phyloP scores from a whole-genome alignment of 1,140 invertebrate genomes.

The Aphaenogaster floridana region DNA sequence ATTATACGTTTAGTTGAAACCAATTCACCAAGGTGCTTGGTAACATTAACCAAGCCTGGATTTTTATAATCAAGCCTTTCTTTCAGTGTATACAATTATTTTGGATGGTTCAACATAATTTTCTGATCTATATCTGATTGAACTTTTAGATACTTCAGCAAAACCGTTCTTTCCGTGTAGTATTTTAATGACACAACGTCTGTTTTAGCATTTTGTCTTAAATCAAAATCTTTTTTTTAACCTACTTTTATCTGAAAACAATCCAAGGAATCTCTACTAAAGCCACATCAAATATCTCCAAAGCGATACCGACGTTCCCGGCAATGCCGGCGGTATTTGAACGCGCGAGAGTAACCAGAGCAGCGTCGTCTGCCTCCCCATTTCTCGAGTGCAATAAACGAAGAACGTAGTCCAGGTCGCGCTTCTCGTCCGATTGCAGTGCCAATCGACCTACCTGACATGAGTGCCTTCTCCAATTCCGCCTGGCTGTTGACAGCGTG shows the following conservation, averaged over 20 bases:
- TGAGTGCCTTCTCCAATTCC: constrained; percentile 89
- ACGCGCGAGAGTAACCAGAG: neutral
- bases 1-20: too few relatives aligned
- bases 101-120: too few relatives aligned
- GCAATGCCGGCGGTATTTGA: neutral
- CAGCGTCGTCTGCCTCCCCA: neutral
- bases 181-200: neutral
- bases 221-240: neutral
- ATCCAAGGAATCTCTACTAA: neutral
- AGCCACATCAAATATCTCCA: neutral
- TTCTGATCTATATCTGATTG: too few relatives aligned
- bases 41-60: too few relatives aligned
- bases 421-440: neutral
- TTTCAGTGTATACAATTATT: too few relatives aligned
- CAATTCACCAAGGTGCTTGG: too few relatives aligned
- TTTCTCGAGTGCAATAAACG: constrained; percentile 20
- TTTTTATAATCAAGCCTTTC: too few relatives aligned
- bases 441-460: constrained; percentile 81
- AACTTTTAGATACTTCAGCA: too few relatives aligned
- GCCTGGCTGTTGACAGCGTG: constrained; percentile 93
- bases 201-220: neutral
- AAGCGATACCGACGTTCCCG: neutral
- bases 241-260: neutral
- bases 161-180: too few relatives aligned
- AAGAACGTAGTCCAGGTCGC: neutral